Base-by-base conservation (phyloP, 1,140 invertebrate species). In the Sarcophaga bullata region DNA sequence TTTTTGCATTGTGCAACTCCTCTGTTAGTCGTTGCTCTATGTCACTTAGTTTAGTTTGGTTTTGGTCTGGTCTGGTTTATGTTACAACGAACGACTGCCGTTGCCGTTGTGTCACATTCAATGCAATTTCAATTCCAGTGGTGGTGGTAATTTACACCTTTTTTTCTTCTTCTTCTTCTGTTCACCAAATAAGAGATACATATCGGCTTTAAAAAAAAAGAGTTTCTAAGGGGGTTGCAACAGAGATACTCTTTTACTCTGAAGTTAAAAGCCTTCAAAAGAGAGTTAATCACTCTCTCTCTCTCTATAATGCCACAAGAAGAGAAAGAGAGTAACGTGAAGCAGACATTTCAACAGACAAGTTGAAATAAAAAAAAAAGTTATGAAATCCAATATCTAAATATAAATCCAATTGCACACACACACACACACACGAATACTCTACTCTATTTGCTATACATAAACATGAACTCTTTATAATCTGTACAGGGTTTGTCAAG, bases 1-100 rank as follows among this genome's bases (percentile, higher is more conserved):
- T 13, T 58, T 58, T 68, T 68, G 62, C 62, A 68, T 68, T 68
- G 62, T 68, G 62, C 17, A 68, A 68, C 62, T 68, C 19, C 62
- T 68, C 25, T 37, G 25, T 37, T 37, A 37, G 50, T 52, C 13
- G 13, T 52, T 50, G 6, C 50, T 52, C 50, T 52, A 6, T 10
- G 50, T 52, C 50, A 52, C 50, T 6, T 4, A n/a, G 25, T 37
- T 37, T 37, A 37, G 25, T 37, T 37, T 37, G 25, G 25, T 37
- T 37, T n/a, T 37, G 25, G 1, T 37, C 1, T 37, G 25, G 25
- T 37, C 25, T 37, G 25, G 25, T 37, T 37, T 37, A 37, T 37
- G 25, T 37, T 37, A 37, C 25, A 37, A 37, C 25, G 25, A 37
- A 37, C 25, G 25, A 37, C 25, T 37, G 25, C 25, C 4, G n/a